phyloP scores from a whole-genome alignment of 2,888 invertebrate species.

The Agonum fuliginosum region DNA sequence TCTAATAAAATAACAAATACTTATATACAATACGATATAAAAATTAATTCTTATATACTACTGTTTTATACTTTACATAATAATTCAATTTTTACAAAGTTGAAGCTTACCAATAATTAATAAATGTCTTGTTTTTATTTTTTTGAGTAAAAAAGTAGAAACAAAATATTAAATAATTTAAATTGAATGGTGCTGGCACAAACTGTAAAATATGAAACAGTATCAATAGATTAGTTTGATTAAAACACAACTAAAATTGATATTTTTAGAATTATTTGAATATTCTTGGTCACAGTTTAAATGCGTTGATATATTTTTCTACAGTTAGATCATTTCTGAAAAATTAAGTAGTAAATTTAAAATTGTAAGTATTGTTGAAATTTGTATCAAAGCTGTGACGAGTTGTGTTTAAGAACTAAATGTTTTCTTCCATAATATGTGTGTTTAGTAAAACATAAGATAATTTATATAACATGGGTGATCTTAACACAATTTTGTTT shows the following conservation, averaged over 20 bases:
- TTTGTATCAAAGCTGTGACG: constrained; percentile 7
- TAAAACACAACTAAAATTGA: background rate
- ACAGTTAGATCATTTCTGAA: constrained; percentile 1
- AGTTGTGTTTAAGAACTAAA: constrained; percentile 14
- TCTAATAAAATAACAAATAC: too few relatives aligned
- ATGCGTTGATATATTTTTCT: constrained; percentile 24
- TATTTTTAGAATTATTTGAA: background rate
- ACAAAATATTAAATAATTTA: background rate
- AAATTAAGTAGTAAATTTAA: background rate
- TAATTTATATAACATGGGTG: constrained; percentile 40
- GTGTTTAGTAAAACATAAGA: constrained; percentile 29
- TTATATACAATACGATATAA: constrained; percentile 2
- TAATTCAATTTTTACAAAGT: constrained; percentile 8
- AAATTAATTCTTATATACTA: constrained; percentile 5
- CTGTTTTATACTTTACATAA: constrained; percentile 29
- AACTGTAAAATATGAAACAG: constrained; percentile 10
- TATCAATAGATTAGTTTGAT: background rate
- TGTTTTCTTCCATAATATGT: constrained; percentile 36
- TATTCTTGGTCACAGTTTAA: constrained; percentile 29
- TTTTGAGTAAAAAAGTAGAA: background rate
- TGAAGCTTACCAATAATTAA: background rate
- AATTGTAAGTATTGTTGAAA: constrained; percentile 28
- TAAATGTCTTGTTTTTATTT: background rate
- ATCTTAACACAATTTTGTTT: constrained; percentile 43
- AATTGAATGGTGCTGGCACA: constrained; percentile 35